phyloP scores from a whole-genome alignment of 2,888 invertebrate species.

The Neocrepidodera transversa region DNA sequence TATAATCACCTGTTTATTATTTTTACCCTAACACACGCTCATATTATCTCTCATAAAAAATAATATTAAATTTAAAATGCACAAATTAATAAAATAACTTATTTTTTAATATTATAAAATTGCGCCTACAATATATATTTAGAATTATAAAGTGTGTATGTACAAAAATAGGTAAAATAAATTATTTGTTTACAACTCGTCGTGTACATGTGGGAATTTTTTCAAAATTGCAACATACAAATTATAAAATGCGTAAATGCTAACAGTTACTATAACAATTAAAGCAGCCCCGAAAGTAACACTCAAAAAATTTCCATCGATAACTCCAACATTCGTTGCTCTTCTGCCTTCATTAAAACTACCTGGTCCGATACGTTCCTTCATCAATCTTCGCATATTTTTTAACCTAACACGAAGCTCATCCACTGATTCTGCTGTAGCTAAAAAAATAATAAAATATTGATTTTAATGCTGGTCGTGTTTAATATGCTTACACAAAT shows the following conservation, averaged over 20 bases:
- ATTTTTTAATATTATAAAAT: too few relatives aligned
- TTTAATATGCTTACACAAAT: too few relatives aligned
- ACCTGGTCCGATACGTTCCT: constrained; percentile 69
- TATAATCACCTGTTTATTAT: too few relatives aligned
- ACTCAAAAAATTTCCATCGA: constrained; percentile 83
- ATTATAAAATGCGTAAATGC: constrained; percentile 85
- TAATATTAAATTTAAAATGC: too few relatives aligned
- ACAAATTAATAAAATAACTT: too few relatives aligned
- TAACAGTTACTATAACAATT: constrained; percentile 79
- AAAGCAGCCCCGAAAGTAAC: constrained; percentile 83
- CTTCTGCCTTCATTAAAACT: constrained; percentile 59
- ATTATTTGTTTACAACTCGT: constrained; percentile 81
- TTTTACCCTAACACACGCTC: too few relatives aligned
- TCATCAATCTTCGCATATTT: constrained; percentile 83
- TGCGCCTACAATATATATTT: too few relatives aligned
- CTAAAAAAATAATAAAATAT: constrained; percentile 29
- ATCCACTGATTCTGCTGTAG: constrained; percentile 75
- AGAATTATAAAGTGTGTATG: too few relatives aligned
- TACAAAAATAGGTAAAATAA: too few relatives aligned
- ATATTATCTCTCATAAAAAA: too few relatives aligned
- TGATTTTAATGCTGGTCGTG: too few relatives aligned
- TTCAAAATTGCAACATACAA: constrained; percentile 80
- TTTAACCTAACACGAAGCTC: constrained; percentile 78
- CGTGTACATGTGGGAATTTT: constrained; percentile 82
- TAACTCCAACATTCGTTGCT: constrained; percentile 65